Evolutionary conservation across 2,113 vertebrate genomes (phyloP).

Genomic region (Nycticorax nycticorax): DNA sequence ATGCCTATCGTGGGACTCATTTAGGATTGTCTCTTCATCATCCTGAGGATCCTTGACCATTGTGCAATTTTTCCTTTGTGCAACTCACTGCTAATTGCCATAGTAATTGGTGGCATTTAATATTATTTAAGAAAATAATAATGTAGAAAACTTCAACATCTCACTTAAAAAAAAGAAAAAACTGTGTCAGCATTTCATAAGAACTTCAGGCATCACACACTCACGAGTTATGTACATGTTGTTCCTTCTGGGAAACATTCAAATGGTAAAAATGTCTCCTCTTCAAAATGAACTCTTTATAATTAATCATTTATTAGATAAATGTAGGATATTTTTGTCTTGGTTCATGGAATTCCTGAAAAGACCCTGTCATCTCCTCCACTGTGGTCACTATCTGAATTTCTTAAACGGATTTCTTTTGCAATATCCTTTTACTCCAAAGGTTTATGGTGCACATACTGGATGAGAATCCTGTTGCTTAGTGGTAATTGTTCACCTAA

Average conservation of each 20-base stretch:
- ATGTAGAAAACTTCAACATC: not conserved
- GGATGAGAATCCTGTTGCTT: not conserved
- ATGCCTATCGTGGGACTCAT: not conserved
- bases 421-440: not conserved
- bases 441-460: not conserved
- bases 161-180: not conserved
- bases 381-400: not conserved
- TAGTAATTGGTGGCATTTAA: not conserved
- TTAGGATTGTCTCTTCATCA: not conserved
- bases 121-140: not conserved
- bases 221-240: rapidly evolving
- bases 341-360: not conserved
- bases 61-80: not conserved
- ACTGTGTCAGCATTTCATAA: not conserved
- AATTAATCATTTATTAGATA: not conserved
- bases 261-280: not conserved
- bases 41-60: not conserved
- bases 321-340: not conserved
- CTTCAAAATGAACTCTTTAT: not conserved
- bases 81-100: not conserved
- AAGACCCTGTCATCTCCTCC: not conserved
- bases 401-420: not conserved
- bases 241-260: not conserved
- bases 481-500: not conserved
- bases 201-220: not conserved